Evolutionary conservation across 1,140 invertebrate genomes (phyloP).

Genomic region (Brevipalpus yothersi): DNA sequence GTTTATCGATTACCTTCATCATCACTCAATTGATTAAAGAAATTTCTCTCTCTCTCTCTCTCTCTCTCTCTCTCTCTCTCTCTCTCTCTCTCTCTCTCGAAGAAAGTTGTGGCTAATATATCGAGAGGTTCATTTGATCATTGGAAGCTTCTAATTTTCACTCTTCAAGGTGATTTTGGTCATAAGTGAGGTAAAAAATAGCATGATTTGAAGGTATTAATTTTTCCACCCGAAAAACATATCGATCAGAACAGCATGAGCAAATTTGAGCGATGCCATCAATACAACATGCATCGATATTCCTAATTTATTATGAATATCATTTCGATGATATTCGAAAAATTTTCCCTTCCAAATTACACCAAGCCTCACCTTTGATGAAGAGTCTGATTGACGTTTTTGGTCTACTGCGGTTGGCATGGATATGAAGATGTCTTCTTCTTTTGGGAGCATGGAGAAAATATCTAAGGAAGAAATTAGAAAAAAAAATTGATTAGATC

Average conservation of each 20-base stretch:
- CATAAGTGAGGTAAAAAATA: too few species aligned
- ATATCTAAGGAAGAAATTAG: not conserved
- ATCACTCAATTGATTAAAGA: too few species aligned
- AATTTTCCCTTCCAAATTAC: not conserved
- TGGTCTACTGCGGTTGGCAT: not conserved
- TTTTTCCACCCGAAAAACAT: not conserved
- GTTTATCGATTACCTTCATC: too few species aligned
- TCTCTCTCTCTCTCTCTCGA: too few species aligned
- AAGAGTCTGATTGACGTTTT: not conserved
- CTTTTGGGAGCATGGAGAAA: not conserved
- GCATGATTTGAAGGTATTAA: not conserved
- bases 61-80: too few species aligned
- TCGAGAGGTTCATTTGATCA: too few species aligned
- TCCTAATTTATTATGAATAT: not conserved
- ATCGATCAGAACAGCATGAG: not conserved
- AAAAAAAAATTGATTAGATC: not conserved
- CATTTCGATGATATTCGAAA: not conserved
- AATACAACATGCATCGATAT: not conserved
- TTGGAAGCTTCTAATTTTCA: too few species aligned
- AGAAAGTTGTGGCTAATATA: too few species aligned
- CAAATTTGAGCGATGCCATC: not conserved
- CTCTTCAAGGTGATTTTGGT: too few species aligned
- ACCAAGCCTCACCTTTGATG: not conserved
- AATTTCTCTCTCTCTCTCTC: too few species aligned
- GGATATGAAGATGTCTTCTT: not conserved